Percentiles rank a stretch among this genome's conserved stretches.
Evolutionary conservation across 2,888 invertebrate genomes (phyloP).

Genomic region (Cheilosia vernalis): DNA sequence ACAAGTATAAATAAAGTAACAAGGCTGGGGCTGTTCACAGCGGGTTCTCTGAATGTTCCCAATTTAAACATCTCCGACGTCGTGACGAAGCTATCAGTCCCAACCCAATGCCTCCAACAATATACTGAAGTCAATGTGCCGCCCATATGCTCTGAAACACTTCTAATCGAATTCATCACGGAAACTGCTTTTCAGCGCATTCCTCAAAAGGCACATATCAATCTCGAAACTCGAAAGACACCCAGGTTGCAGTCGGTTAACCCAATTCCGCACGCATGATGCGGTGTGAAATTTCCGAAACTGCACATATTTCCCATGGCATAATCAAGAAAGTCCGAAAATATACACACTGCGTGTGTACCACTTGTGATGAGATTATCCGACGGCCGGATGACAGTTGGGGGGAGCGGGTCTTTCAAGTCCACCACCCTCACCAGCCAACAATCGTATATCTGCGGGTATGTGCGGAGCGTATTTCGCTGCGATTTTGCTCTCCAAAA

Average conservation of each 20-base stretch:
- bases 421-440: neutral
- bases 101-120: no score
- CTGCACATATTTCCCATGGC: slow-evolving; percentile 15
- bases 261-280: slow-evolving; percentile 50
- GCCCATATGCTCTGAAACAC: no score
- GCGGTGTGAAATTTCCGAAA: slow-evolving; percentile 47
- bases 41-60: no score
- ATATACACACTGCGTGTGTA: slow-evolving; percentile 37
- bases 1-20: no score
- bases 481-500: slow-evolving; percentile 68
- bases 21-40: no score
- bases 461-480: slow-evolving; percentile 35
- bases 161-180: neutral
- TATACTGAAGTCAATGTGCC: no score
- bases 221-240: neutral
- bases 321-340: slow-evolving; percentile 69
- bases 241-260: slow-evolving; percentile 35
- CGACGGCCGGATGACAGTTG: slow-evolving; percentile 33
- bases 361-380: slow-evolving; percentile 57
- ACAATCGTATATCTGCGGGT: slow-evolving; percentile 9
- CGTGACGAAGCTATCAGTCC: no score
- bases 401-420: slow-evolving; percentile 4
- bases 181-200: neutral
- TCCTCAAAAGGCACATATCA: neutral
- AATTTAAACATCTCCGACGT: no score